phyloP scores from a whole-genome alignment of 2,797 vertebrate genomes.

The Lacerta viridis region DNA sequence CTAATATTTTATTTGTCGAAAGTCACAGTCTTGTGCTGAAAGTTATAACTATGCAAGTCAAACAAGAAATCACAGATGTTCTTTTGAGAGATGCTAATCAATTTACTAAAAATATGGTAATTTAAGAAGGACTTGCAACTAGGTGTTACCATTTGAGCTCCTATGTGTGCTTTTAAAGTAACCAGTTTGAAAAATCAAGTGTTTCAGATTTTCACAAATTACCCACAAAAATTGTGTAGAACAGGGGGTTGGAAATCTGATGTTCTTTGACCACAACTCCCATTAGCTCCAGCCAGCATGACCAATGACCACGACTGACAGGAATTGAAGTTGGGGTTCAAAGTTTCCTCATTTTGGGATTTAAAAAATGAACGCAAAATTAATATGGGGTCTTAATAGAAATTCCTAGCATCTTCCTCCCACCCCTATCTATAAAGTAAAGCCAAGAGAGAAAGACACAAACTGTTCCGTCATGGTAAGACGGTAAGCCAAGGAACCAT shows the following conservation, averaged over 20 bases:
- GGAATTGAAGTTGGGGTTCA: not conserved
- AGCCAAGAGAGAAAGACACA: not conserved
- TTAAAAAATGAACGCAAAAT: no score
- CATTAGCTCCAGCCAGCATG: not conserved
- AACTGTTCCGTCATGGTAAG: not conserved
- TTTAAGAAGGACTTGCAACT: conserved; percentile 49
- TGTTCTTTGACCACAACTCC: not conserved
- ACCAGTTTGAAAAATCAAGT: not conserved
- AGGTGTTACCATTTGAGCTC: conserved; percentile 32
- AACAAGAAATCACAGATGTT: conserved; percentile 21
- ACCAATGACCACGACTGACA: not conserved
- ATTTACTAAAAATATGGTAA: conserved; percentile 19
- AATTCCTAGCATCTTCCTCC: not conserved
- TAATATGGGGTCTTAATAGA: no score
- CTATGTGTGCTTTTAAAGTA: conserved; percentile 9
- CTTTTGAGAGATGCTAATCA: conserved; percentile 47
- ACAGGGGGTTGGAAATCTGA: not conserved
- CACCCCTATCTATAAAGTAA: not conserved
- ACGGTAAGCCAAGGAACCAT: not conserved
- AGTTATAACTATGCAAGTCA: conserved; percentile 12
- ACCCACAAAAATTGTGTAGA: not conserved
- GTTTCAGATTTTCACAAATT: not conserved
- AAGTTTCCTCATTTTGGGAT: no score
- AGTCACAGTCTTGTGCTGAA: conserved; percentile 27
- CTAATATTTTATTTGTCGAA: conserved; percentile 31